Evolutionary conservation across 2,888 invertebrate genomes (phyloP).

Genomic region (Achlya flavicornis): DNA sequence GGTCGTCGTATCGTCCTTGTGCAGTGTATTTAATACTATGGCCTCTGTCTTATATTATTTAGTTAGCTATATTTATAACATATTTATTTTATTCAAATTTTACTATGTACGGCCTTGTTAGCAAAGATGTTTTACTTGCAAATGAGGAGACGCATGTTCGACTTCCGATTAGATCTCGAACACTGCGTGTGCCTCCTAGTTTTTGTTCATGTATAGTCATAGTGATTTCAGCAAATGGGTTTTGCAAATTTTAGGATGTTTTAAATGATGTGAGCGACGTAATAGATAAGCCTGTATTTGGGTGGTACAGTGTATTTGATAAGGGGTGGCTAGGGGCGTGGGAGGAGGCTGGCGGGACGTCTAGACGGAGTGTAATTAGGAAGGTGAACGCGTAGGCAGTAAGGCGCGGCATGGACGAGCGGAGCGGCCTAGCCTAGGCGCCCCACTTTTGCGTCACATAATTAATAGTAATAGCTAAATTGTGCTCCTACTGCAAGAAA

Average conservation of each 20-base stretch:
- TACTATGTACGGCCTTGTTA: background rate
- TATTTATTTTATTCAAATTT: background rate
- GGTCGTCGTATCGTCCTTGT: no score
- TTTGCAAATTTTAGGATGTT: background rate
- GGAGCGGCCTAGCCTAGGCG: constrained; percentile 47
- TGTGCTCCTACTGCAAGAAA: constrained; percentile 27
- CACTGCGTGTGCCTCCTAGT: background rate
- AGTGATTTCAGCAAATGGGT: no score
- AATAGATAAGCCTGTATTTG: constrained; percentile 25
- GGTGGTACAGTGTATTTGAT: constrained; percentile 51
- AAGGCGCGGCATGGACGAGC: constrained; percentile 40
- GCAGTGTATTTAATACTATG: no score
- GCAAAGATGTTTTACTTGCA: constrained; percentile 2
- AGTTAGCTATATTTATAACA: background rate
- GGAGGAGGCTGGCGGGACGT: constrained; percentile 65
- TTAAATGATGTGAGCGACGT: background rate
- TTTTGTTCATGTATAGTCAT: no score
- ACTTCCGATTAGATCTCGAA: no score
- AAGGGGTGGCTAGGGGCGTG: constrained; percentile 48
- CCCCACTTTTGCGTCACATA: constrained; percentile 52
- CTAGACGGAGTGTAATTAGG: constrained; percentile 80
- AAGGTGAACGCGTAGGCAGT: constrained; percentile 77
- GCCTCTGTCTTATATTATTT: no score
- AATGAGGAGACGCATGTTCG: background rate
- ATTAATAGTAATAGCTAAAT: constrained; percentile 59